Percentiles rank a stretch among this genome's conserved stretches.
phyloP scores from a whole-genome alignment of 2,888 invertebrate genomes.

The Tetragonisca angustula region DNA sequence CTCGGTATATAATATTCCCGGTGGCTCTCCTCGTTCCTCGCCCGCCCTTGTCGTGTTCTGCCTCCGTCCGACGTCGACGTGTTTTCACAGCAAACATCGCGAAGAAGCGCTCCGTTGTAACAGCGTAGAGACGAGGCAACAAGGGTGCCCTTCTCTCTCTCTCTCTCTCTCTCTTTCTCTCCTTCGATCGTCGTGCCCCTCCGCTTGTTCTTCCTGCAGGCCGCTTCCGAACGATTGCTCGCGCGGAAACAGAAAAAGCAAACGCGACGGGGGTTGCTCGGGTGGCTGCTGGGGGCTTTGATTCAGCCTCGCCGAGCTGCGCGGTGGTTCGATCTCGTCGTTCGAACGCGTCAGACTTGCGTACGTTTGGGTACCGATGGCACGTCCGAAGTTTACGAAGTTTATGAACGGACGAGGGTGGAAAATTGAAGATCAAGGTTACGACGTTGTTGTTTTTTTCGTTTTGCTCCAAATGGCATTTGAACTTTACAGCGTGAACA shows the following conservation, averaged over 20 bases:
- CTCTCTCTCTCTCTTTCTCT: no score
- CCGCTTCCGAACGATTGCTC: conserved; percentile 41
- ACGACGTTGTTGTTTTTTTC: neutral
- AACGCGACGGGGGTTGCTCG: conserved; percentile 19
- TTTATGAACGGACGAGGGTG: neutral
- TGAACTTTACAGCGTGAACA: no score
- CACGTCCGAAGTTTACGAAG: neutral
- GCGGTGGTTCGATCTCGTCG: conserved; percentile 3
- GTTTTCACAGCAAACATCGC: conserved; percentile 73
- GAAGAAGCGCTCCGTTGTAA: conserved; percentile 67
- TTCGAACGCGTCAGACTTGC: neutral
- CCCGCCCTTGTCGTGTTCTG: conserved; percentile 2
- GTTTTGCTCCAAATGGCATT: no score
- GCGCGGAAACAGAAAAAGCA: conserved; percentile 42
- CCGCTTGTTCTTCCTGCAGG: conserved; percentile 33
- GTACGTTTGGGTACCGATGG: neutral
- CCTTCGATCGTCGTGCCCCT: neutral
- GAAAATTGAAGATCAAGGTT: conserved; percentile 1
- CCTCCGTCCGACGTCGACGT: conserved; percentile 48
- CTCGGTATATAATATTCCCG: conserved; percentile 65
- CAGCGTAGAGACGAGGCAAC: conserved; percentile 55
- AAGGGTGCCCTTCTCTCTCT: conserved; percentile 43
- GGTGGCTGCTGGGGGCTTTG: neutral
- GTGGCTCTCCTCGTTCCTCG: neutral
- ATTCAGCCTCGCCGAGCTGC: neutral